Conservation (phyloP, 2,888 invertebrate species). For the Liposcelis brunnea region DNA sequence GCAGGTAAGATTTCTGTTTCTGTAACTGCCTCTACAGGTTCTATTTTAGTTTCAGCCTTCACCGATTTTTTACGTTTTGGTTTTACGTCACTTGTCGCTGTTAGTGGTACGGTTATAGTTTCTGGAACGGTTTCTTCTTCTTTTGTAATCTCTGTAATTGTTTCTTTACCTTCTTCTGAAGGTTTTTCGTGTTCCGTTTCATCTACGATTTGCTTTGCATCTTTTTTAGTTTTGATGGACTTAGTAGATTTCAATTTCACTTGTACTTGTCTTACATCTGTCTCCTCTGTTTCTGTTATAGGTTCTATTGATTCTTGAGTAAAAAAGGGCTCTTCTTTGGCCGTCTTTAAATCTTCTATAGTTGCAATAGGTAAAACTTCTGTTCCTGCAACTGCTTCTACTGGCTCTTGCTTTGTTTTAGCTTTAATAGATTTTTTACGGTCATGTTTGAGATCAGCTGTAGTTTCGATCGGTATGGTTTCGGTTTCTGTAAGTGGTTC, state of each 20-base stretch:
- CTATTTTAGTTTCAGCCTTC: neutral
- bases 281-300: neutral
- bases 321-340: neutral
- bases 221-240: neutral
- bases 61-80: neutral
- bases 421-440: neutral
- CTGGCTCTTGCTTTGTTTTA: neutral
- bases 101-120: neutral
- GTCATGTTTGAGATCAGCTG: neutral
- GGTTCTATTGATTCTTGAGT: neutral
- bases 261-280: neutral
- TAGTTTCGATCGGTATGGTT: neutral
- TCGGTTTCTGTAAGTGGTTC: neutral
- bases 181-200: neutral
- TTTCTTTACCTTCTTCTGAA: too few species aligned
- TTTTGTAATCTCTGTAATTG: too few species aligned
- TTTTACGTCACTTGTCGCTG: neutral
- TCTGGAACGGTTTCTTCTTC: neutral
- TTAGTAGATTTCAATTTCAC: neutral
- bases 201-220: neutral
- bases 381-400: neutral
- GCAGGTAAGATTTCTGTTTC: neutral
- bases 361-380: too few species aligned
- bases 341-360: neutral
- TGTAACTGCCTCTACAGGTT: neutral